Base-by-base conservation (phyloP, 2,113 vertebrate genomes). In the Lasiurus cinereus region DNA sequence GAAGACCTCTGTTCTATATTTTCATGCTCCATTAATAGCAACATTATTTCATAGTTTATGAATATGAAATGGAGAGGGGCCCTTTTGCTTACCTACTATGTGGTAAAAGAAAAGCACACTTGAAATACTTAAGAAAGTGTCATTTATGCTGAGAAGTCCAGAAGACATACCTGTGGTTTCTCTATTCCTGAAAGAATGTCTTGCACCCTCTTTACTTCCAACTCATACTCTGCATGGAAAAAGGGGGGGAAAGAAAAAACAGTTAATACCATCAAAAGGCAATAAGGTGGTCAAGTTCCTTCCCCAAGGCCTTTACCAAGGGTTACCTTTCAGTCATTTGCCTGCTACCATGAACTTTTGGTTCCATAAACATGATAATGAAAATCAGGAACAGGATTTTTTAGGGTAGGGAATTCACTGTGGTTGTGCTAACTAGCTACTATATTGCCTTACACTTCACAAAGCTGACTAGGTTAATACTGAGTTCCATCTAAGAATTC, bases 151-250 rank as follows among this genome's bases (percentile, higher is more conserved):
- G 33, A 93, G 92, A 67, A 66, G 76, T 95, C 54, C 52, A 48
- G 83, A 97, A 98, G 96, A 99, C 99, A 80, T 98, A 99, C 99
- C 99, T 99, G 99, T 98, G 99, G 99, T 97, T 99, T 99, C 97
- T 99, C 99, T 97, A 99, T 99, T 98, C 99, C 98, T 92, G 99
- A 99, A 98, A 99, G 98, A 98, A 99, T 98, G 97, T 99, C 99
- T 98, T 99, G 99, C 97, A 99, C 98, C 72, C 99, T 99, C 98
- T 99, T 99, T 86, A 98, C 98, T 98, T 99, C 99, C 86, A 99
- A 98, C 97, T 99, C 99, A 97, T 99, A 99, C 97, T 99, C 99
- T 99, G 98, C 69, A 96, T 93, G 96, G 97, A 0, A 97, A 93
- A 97, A 79, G 95, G 97, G 29, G 50, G 14, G 56, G 96, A 94